phyloP scores from a whole-genome alignment of 2,888 invertebrate species.

The Brachypalpus laphriformis region DNA sequence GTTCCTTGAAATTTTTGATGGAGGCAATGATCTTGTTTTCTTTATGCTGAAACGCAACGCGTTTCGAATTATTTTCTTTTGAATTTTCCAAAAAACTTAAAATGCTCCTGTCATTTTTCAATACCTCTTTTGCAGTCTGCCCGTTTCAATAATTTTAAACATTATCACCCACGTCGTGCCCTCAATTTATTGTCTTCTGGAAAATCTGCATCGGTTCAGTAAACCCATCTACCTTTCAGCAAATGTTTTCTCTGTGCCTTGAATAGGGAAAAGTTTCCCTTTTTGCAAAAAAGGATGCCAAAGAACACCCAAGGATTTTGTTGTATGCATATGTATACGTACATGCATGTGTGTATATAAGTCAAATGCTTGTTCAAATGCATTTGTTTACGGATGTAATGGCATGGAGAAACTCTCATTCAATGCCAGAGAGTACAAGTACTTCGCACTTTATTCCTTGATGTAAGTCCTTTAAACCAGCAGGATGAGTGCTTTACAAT shows the following conservation, averaged over 20 bases:
- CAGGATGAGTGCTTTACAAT: conserved; percentile 20
- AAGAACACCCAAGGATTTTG: conserved; percentile 14
- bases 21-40: too few species aligned
- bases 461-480: conserved; percentile 28
- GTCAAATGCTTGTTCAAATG: conserved; percentile 56
- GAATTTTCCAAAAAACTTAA: too few species aligned
- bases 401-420: conserved; percentile 68
- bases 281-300: conserved; percentile 6
- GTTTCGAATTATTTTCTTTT: too few species aligned
- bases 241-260: background rate
- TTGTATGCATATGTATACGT: background rate
- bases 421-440: conserved; percentile 64
- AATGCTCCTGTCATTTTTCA: background rate
- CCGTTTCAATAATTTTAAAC: background rate
- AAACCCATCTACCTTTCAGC: conserved; percentile 5
- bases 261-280: background rate
- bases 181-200: background rate
- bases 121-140: background rate
- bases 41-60: too few species aligned
- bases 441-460: conserved; percentile 65
- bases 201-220: conserved; percentile 33
- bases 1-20: too few species aligned
- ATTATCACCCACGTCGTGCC: background rate
- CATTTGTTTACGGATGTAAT: conserved; percentile 67
- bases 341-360: background rate